Conservation (phyloP, 2,113 vertebrate genomes). For the Peromyscus californicus region DNA sequence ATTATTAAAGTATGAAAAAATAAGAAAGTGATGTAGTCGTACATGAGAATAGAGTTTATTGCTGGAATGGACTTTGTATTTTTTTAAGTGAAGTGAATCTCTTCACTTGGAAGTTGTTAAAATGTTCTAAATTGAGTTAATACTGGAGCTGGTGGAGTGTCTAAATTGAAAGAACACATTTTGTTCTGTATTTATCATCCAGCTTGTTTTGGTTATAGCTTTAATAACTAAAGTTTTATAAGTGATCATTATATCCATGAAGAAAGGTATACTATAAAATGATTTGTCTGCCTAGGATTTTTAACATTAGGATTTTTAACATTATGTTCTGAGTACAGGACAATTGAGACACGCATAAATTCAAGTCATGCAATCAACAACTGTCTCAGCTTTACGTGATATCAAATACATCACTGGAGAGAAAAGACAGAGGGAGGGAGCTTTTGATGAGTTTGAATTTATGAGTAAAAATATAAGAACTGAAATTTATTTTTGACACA, state of each 20-base stretch:
- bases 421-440: fast-evolving
- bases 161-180: slow-evolving; percentile 44
- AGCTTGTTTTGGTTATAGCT: slow-evolving; percentile 43
- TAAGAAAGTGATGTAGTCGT: slow-evolving; percentile 45
- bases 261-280: neutral
- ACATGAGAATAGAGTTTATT: slow-evolving; percentile 36
- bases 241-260: slow-evolving; percentile 28
- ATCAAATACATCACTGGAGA: neutral
- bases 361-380: slow-evolving; percentile 29
- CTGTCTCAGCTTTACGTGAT: neutral
- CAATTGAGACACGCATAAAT: slow-evolving; percentile 1
- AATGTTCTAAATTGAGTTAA: slow-evolving; percentile 56
- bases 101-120: slow-evolving; percentile 31
- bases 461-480: neutral
- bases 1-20: slow-evolving; percentile 26
- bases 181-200: neutral
- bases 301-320: neutral
- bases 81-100: slow-evolving; percentile 41
- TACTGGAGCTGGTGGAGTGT: neutral
- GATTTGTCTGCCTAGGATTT: neutral
- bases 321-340: neutral
- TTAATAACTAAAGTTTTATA: slow-evolving; percentile 43
- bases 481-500: neutral
- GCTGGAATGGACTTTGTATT: slow-evolving; percentile 24
- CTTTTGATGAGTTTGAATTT: slow-evolving; percentile 1